A percentile compares a stretch with the other conserved stretches of the same genome.
phyloP scores from a whole-genome alignment of 2,797 vertebrate genomes.

The Heterohyrax brucei region DNA sequence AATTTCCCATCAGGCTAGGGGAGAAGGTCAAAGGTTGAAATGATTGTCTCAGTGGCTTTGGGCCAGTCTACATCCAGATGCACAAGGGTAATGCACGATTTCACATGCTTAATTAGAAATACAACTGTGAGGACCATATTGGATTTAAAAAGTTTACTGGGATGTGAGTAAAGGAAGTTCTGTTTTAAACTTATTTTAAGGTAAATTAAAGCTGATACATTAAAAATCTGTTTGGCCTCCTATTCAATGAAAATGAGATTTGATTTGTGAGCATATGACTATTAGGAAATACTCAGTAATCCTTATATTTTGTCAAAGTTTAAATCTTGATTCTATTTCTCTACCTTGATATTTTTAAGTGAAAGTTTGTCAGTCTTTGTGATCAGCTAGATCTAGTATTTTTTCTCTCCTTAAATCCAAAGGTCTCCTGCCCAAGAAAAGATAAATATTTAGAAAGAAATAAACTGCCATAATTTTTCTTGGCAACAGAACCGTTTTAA shows the following conservation, averaged over 20 bases:
- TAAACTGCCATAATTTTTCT: constrained; percentile 78
- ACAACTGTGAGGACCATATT: not conserved
- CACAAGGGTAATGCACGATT: constrained; percentile 33
- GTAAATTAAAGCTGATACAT: constrained; percentile 60
- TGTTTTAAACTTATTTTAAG: not conserved
- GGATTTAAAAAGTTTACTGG: constrained; percentile 59
- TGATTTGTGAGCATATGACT: constrained; percentile 7
- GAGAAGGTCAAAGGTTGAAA: constrained; percentile 83
- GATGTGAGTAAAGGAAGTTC: not conserved
- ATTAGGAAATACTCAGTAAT: not conserved
- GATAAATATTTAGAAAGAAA: constrained; percentile 2
- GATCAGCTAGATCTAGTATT: constrained; percentile 36
- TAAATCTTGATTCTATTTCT: not conserved
- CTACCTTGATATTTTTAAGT: not conserved
- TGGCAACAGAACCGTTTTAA: constrained; percentile 66
- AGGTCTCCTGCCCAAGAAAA: not conserved
- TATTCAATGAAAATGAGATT: constrained; percentile 26
- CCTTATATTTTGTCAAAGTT: constrained; percentile 38
- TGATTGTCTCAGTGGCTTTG: constrained; percentile 59
- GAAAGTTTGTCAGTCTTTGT: not conserved
- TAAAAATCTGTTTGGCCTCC: not conserved
- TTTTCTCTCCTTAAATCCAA: not conserved
- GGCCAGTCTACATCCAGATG: constrained; percentile 43
- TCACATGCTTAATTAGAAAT: constrained; percentile 34
- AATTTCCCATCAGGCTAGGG: constrained; percentile 84